phyloP scores from a whole-genome alignment of 2,888 invertebrate genomes.

The Callimorpha dominula region DNA sequence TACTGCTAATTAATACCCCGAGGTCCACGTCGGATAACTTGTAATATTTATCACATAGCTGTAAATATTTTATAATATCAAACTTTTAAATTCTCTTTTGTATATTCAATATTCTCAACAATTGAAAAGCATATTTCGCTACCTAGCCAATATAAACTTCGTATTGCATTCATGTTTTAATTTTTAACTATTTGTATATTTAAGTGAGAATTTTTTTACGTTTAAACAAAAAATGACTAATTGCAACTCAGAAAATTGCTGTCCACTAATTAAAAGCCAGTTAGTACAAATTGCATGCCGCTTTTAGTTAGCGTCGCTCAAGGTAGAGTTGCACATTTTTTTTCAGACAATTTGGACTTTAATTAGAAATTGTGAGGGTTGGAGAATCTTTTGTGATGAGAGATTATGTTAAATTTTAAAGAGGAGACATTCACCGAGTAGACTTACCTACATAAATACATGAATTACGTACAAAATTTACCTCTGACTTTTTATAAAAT shows the following conservation, averaged over 20 bases:
- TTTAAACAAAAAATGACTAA: not conserved
- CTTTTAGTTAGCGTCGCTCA: not conserved
- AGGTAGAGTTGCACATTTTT: not conserved
- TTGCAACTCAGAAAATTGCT: not conserved
- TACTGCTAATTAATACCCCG: not conserved
- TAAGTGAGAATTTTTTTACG: not conserved
- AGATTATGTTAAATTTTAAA: not conserved
- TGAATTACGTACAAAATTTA: constrained; percentile 46
- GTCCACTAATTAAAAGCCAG: not conserved
- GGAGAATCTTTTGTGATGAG: not conserved
- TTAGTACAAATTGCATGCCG: not conserved
- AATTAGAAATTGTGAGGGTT: not conserved
- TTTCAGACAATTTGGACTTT: not conserved
- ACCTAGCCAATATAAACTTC: not conserved
- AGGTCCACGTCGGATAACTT: not conserved
- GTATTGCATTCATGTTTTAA: not conserved
- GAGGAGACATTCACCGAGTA: not conserved
- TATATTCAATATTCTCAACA: no score
- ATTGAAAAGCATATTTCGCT: not conserved
- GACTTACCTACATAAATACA: constrained; percentile 20
- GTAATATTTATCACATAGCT: not conserved
- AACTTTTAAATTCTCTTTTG: no score
- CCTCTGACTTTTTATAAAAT: constrained; percentile 37
- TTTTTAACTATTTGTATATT: not conserved
- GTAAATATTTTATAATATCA: not conserved